A percentile compares a stretch with the other conserved stretches of the same genome.
Conservation (phyloP, 2,113 vertebrate species). For the Prunella himalayana region DNA sequence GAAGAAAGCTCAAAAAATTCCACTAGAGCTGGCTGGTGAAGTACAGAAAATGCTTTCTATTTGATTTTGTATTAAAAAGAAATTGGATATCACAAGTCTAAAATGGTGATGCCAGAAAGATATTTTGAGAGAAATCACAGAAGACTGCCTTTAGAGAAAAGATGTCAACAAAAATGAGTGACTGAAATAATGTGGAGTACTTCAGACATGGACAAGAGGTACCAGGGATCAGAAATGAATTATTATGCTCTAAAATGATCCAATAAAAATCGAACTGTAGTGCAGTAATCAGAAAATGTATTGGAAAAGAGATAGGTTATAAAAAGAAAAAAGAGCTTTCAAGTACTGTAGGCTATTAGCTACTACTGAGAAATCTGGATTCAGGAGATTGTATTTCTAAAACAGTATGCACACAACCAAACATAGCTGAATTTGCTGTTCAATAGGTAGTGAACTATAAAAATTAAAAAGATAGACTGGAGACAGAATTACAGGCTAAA, state of each 20-base stretch:
- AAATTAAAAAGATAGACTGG: slow-evolving; percentile 40
- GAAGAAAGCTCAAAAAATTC: not conserved
- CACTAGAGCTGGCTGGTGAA: not conserved
- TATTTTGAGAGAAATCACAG: not conserved
- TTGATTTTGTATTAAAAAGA: slow-evolving; percentile 32
- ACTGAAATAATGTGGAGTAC: slow-evolving; percentile 29
- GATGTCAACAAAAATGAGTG: slow-evolving; percentile 51
- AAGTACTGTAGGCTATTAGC: slow-evolving; percentile 19
- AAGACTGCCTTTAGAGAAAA: slow-evolving; percentile 24
- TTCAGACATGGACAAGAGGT: slow-evolving; percentile 31
- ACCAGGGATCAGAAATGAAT: slow-evolving; percentile 58
- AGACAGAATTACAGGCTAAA: slow-evolving; percentile 13
- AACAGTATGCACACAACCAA: slow-evolving; percentile 12
- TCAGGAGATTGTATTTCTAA: not conserved
- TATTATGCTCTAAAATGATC: slow-evolving; percentile 50
- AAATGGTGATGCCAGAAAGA: not conserved
- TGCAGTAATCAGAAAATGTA: slow-evolving; percentile 52
- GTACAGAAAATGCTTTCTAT: slow-evolving; percentile 14
- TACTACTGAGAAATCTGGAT: slow-evolving; percentile 22
- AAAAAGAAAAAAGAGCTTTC: slow-evolving; percentile 50
- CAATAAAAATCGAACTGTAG: slow-evolving; percentile 60
- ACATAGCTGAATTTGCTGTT: not conserved
- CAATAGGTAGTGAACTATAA: slow-evolving; percentile 41
- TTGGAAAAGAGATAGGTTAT: slow-evolving; percentile 28
- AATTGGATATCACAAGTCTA: slow-evolving; percentile 27